Percentiles rank a stretch among this genome's conserved stretches.
Conservation (phyloP, 2,113 vertebrate genomes). For the Pomatorhinus ruficollis region DNA sequence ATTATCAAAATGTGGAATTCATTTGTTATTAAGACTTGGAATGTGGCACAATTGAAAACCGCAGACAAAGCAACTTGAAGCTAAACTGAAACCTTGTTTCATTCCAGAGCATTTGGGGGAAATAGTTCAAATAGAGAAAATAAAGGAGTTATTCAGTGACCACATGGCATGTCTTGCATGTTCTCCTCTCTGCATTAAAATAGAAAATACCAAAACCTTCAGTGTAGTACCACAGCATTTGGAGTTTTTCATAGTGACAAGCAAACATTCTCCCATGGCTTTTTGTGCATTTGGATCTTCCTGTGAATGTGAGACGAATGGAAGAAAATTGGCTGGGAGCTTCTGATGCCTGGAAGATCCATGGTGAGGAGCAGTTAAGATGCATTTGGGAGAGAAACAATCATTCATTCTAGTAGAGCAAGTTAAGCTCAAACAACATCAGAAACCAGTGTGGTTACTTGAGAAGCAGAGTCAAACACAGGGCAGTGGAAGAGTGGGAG, state of each 20-base stretch:
- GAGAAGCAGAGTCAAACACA: conserved; percentile 4
- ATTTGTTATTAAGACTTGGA: background rate
- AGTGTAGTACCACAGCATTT: background rate
- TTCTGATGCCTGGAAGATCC: conserved; percentile 47
- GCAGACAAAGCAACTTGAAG: background rate
- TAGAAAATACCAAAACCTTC: background rate
- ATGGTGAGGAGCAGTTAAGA: conserved; percentile 42
- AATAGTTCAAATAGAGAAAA: background rate
- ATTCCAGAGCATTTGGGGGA: background rate
- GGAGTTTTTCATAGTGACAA: background rate
- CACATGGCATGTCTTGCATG: background rate
- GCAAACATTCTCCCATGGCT: background rate
- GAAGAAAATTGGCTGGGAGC: conserved; percentile 13
- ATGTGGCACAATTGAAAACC: background rate
- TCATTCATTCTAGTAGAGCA: conserved; percentile 58
- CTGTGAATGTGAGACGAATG: conserved; percentile 29
- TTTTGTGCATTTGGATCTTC: background rate
- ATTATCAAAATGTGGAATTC: background rate
- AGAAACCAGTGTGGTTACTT: conserved; percentile 30
- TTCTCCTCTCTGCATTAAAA: background rate
- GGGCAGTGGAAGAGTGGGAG: conserved; percentile 9
- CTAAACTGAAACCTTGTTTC: background rate
- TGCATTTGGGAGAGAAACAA: conserved; percentile 29
- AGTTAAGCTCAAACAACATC: conserved; percentile 35
- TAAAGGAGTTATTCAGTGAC: background rate